phyloP scores from a whole-genome alignment of 1,140 invertebrate genomes.

The Matsumurasca onukii region DNA sequence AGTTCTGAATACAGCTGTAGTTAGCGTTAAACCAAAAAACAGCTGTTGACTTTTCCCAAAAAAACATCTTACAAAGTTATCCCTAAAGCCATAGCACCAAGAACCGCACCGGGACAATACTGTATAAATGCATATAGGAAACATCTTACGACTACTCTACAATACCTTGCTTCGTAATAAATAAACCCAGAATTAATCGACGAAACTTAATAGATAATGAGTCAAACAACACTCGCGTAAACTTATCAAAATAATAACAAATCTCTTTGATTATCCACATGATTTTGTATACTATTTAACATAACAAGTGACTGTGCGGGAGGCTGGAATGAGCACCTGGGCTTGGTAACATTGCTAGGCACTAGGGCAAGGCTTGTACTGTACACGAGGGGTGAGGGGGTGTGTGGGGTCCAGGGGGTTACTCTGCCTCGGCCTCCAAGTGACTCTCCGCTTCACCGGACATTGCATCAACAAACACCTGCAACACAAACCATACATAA shows the following conservation, averaged over 20 bases:
- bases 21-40: too few relatives aligned
- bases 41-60: too few relatives aligned
- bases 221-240: constrained; percentile 19
- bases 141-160: constrained; percentile 19
- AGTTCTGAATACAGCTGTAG: too few relatives aligned
- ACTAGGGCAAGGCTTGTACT: constrained; percentile 25
- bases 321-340: constrained; percentile 23
- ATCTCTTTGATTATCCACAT: constrained; percentile 21
- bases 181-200: not conserved
- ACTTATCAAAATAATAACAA: constrained; percentile 32
- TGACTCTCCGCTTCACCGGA: constrained; percentile 41
- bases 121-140: constrained; percentile 28
- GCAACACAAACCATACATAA: constrained; percentile 27
- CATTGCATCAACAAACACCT: constrained; percentile 39
- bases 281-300: not conserved
- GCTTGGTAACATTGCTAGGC: constrained; percentile 7
- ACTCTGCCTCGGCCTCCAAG: constrained; percentile 25
- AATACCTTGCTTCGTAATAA: not conserved
- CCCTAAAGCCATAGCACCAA: not conserved
- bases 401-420: not conserved
- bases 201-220: constrained; percentile 16
- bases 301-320: not conserved
- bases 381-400: constrained; percentile 1
- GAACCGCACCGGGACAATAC: constrained; percentile 14
- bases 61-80: too few relatives aligned